Conservation (phyloP, 1,140 invertebrate species). For the Drosophila albomicans region DNA sequence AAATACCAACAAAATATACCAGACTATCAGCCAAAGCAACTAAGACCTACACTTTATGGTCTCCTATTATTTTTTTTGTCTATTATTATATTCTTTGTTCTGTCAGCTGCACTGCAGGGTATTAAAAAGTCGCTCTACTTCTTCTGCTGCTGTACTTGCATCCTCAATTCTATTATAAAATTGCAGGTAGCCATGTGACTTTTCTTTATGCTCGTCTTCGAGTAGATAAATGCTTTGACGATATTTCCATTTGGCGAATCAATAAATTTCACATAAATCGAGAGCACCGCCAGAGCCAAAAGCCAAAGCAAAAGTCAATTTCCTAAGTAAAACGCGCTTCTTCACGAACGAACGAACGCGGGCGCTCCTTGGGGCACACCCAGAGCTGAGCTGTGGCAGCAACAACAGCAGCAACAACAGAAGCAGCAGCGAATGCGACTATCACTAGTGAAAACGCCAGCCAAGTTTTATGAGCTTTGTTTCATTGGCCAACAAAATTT, state of each 20-base stretch:
- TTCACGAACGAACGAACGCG: constrained; percentile 65
- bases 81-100: neutral
- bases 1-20: too few species aligned
- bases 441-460: constrained; percentile 1
- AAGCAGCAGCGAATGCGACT: constrained; percentile 4
- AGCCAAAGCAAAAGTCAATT: constrained; percentile 50
- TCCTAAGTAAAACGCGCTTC: constrained; percentile 65
- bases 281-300: constrained; percentile 22
- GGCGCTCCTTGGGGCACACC: constrained; percentile 70
- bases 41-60: too few species aligned
- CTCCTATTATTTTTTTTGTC: too few species aligned
- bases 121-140: constrained; percentile 2
- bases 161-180: neutral
- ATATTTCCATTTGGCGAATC: constrained; percentile 68
- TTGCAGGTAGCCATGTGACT: constrained; percentile 37
- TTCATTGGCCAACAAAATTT: constrained; percentile 55
- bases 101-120: constrained; percentile 27
- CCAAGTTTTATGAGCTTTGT: constrained; percentile 40
- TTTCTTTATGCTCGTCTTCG: neutral
- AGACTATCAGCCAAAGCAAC: too few species aligned
- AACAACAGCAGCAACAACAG: constrained; percentile 5
- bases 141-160: constrained; percentile 22
- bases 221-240: constrained; percentile 14
- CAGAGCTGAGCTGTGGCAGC: constrained; percentile 1
- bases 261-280: constrained; percentile 77